Evolutionary conservation across 2,797 vertebrate genomes (phyloP), one percentile per base, ranked within the genome.

Genomic region (Micropoecilia bifurca): DNA sequence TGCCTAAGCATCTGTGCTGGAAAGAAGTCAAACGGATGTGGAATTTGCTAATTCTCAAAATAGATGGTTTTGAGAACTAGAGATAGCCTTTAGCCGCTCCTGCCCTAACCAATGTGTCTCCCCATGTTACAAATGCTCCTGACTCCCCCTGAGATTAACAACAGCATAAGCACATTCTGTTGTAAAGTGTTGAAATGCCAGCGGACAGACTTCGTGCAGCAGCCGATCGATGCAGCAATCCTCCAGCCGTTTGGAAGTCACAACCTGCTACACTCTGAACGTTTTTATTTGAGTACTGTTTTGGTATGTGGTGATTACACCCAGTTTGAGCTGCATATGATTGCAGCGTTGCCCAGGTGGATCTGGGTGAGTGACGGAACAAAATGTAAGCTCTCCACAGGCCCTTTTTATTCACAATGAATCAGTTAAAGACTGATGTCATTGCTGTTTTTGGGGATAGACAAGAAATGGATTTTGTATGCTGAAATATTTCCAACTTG

Each of bases 341-440:
- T 71, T 71, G 25, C 68, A 71, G 25, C 14, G 12, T 45, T 71
- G 43, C 73, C 73, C 53, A 59, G 22, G 39, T 57, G 73, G 39
- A 28, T 0, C 2, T 59, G 39, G n/a, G 39, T 74, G 25, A 74
- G 50, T 3, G 73, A 55, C 2, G 25, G 33, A 55, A 57, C 20
- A 39, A 74, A 74, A 41, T 55, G 73, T 74, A 22, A n/a, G 22
- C 33, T 74, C 73, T 74, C 73, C 8, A 74, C 25, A 55, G 73
- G 13, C 4, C n/a, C 16, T 33, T 28, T 73, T 39, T 73, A 25
- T 25, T 39, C 72, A 53, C 72, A 53, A 6, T 73, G 18, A 41
- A 13, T 74, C 33, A n/a, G 20, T 45, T 71, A 7, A 45, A 43
- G 13, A 55, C 48, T 57, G 22, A 36, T 22, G 2, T 36, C 13